Percentiles rank a stretch among this genome's conserved stretches.
Conservation (phyloP, 2,888 invertebrate species). For the Caenorhabditis becei region DNA sequence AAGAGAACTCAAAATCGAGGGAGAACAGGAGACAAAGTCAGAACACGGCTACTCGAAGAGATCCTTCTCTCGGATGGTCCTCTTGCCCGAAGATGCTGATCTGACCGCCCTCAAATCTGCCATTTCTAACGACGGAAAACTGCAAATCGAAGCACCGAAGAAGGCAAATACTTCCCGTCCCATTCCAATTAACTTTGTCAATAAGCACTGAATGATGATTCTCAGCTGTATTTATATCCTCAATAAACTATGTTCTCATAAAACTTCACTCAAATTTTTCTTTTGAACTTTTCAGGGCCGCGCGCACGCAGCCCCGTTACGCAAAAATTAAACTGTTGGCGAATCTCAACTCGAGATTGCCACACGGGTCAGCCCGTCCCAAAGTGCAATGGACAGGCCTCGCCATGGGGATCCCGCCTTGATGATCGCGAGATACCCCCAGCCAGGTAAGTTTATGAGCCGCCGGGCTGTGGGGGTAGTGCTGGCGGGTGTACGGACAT, state of each 20-base stretch:
- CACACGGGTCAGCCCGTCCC: conserved; percentile 87
- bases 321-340: conserved; percentile 80
- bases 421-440: conserved; percentile 87
- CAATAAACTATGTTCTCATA: too few species aligned
- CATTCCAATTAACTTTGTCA: conserved; percentile 43
- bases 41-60: conserved; percentile 44
- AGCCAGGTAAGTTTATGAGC: conserved; percentile 86
- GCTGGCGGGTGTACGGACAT: background rate
- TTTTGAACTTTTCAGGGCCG: conserved; percentile 74
- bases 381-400: too few species aligned
- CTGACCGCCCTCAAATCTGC: conserved; percentile 18
- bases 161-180: conserved; percentile 15
- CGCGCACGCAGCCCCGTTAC: conserved; percentile 81
- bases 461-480: background rate
- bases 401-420: conserved; percentile 87
- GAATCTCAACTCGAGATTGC: conserved; percentile 86
- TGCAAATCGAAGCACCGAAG: conserved; percentile 30
- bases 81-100: conserved; percentile 34
- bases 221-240: too few species aligned
- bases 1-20: conserved; percentile 38
- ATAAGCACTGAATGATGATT: conserved; percentile 3
- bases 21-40: conserved; percentile 29
- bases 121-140: conserved; percentile 35
- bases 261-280: too few species aligned
- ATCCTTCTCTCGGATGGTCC: conserved; percentile 27